Conservation (phyloP, 2,797 vertebrate species). For the Peromyscus aztecus region DNA sequence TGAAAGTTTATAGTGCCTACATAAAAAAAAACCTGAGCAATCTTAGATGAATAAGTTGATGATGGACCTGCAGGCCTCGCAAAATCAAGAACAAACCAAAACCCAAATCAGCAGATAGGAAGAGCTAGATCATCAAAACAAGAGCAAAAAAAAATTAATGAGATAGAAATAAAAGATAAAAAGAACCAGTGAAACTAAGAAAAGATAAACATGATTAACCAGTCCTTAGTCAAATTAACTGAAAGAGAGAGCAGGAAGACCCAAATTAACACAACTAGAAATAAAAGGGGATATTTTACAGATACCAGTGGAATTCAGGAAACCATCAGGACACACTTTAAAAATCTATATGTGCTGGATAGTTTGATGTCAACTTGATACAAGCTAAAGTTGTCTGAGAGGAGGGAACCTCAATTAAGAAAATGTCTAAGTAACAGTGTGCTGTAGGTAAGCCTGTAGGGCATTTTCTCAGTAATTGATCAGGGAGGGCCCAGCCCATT, state of each 20-base stretch:
- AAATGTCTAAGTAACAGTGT: background rate
- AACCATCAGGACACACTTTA: background rate
- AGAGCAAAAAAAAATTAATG: background rate
- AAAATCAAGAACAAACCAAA: background rate
- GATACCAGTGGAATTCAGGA: background rate
- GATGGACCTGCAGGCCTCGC: background rate
- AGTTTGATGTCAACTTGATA: background rate
- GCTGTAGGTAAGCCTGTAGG: background rate
- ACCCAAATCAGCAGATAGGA: background rate
- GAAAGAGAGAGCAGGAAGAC: background rate
- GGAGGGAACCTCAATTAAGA: background rate
- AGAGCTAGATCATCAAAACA: background rate
- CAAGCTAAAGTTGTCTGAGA: background rate
- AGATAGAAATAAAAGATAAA: background rate
- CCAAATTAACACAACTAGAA: background rate
- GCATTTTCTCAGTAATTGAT: background rate
- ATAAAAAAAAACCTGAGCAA: background rate
- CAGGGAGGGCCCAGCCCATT: background rate
- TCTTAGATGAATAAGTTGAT: background rate
- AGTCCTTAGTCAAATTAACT: background rate
- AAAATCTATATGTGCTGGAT: background rate
- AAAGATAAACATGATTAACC: background rate
- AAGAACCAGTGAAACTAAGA: background rate
- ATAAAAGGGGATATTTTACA: background rate
- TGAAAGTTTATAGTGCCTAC: background rate